Evolutionary conservation across 2,888 invertebrate species (phyloP).

Genomic region (Azorinus chamasolen): DNA sequence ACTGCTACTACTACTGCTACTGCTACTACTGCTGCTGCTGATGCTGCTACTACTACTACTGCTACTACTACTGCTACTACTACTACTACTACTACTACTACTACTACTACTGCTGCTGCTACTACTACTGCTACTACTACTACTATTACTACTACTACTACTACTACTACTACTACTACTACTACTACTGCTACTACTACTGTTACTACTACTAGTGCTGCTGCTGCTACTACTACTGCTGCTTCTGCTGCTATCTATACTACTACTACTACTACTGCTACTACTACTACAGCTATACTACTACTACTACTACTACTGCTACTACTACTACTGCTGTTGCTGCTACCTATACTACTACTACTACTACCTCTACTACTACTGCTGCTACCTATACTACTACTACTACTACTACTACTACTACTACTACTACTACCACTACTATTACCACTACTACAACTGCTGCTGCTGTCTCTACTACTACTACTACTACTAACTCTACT

Average conservation of each 20-base stretch:
- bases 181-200: neutral
- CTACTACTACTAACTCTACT: no score
- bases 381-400: no score
- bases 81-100: neutral
- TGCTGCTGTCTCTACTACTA: no score
- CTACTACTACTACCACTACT: neutral
- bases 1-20: constrained; percentile 1
- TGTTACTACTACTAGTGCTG: neutral
- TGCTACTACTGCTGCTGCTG: neutral
- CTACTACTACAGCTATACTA: neutral
- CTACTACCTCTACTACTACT: neutral
- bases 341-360: no score
- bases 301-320: neutral
- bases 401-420: no score
- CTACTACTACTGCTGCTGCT: neutral
- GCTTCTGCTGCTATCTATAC: neutral
- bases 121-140: constrained; percentile 1
- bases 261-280: no score
- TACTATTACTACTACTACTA: neutral
- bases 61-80: neutral
- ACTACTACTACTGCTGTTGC: constrained; percentile 2
- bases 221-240: constrained; percentile 4
- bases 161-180: neutral
- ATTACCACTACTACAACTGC: neutral
- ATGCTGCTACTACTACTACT: neutral